phyloP scores from a whole-genome alignment of 1,140 invertebrate species.

The Aricia agestis region DNA sequence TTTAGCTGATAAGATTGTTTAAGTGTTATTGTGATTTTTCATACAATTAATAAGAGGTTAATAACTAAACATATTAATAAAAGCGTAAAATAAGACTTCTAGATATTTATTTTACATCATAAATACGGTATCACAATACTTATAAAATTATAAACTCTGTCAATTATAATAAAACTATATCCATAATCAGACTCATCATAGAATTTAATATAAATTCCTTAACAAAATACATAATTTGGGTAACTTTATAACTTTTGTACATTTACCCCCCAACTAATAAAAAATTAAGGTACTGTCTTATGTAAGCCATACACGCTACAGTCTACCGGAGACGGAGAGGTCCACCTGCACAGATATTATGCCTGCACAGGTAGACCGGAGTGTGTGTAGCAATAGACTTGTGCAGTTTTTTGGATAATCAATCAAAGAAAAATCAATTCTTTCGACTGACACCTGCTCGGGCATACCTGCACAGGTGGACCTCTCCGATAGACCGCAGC shows the following conservation, averaged over 20 bases:
- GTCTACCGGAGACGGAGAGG: too few relatives aligned
- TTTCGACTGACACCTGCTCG: too few relatives aligned
- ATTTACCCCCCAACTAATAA: too few relatives aligned
- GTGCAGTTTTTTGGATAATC: too few relatives aligned
- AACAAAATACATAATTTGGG: constrained; percentile 60
- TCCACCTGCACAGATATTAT: too few relatives aligned
- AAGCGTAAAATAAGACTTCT: constrained; percentile 27
- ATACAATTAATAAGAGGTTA: constrained; percentile 5
- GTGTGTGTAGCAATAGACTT: too few relatives aligned
- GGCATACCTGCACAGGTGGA: too few relatives aligned
- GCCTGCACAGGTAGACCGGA: too few relatives aligned
- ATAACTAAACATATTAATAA: constrained; percentile 28
- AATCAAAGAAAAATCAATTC: too few relatives aligned
- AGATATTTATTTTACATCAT: constrained; percentile 52
- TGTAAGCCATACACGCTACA: too few relatives aligned
- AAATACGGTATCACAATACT: constrained; percentile 68
- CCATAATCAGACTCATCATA: constrained; percentile 68
- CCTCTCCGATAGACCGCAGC: too few relatives aligned
- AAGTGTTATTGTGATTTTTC: background rate
- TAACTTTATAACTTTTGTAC: constrained; percentile 68
- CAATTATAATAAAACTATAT: constrained; percentile 53
- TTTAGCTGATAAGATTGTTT: background rate
- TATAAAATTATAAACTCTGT: constrained; percentile 32
- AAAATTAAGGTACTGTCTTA: too few relatives aligned
- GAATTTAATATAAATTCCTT: constrained; percentile 70